A percentile compares a stretch with the other conserved stretches of the same genome.
Conservation (phyloP, 1,140 invertebrate genomes). For the Orius laevigatus region DNA sequence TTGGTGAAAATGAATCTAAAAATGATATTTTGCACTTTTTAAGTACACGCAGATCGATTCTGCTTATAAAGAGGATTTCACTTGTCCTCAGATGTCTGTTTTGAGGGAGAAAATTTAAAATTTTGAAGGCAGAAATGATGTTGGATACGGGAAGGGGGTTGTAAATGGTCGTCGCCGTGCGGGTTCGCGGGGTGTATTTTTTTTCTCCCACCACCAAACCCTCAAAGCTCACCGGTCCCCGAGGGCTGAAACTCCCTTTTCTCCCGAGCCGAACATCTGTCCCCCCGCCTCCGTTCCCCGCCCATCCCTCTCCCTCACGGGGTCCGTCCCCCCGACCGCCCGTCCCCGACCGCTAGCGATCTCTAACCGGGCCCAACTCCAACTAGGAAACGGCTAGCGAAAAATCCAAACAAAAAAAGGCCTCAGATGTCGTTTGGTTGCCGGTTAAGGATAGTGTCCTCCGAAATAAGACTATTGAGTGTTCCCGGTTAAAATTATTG, state of each 20-base stretch:
- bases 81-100: too few species aligned
- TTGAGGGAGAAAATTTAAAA: too few species aligned
- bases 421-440: constrained; percentile 16
- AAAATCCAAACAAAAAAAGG: constrained; percentile 17
- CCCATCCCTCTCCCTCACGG: not conserved
- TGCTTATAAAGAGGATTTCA: too few species aligned
- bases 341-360: constrained; percentile 2
- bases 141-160: too few species aligned
- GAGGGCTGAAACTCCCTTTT: constrained; percentile 1
- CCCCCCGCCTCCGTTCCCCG: not conserved
- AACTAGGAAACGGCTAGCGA: constrained; percentile 11
- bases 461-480: not conserved
- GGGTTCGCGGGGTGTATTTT: too few species aligned
- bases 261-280: constrained; percentile 5
- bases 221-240: too few species aligned
- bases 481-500: not conserved
- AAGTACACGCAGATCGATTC: too few species aligned
- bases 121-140: too few species aligned
- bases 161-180: too few species aligned
- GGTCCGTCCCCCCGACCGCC: not conserved
- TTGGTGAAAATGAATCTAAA: too few species aligned
- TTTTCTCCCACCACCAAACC: too few species aligned
- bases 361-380: not conserved
- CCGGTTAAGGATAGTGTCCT: constrained; percentile 1
- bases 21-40: too few species aligned